Evolutionary conservation across 2,888 invertebrate species (phyloP), one percentile per base, ranked within the genome.

Genomic region (Drosophila nr. perissopoda): DNA sequence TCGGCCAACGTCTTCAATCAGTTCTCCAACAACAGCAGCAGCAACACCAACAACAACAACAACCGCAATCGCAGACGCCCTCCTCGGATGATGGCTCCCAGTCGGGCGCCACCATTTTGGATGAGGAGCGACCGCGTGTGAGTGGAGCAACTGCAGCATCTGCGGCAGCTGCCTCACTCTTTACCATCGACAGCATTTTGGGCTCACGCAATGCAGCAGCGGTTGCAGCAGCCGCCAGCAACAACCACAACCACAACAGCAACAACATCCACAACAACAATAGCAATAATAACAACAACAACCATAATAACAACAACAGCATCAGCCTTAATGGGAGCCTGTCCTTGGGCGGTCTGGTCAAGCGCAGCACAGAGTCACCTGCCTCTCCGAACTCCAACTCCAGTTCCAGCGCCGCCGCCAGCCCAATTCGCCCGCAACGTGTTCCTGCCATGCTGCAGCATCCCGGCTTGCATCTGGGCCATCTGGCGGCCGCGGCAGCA

Each of bases 141-240:
- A 70, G 70, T 57, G 79, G 81, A 40, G 82, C 89, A 13, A 84
- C 92, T 10, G 94, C 95, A 89, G 91, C 91, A 5, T 87, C 89
- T 1, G 90, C 92, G 2, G 94, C 95, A 90, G 94, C 94, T 0
- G 94, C 95, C 29, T 95, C 96, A 7, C 94, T 97, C 74, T 97
- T 97, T 93, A 97, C 97, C 86, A 97, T 97, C 91, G 97, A 97
- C 93, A 97, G 97, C 93, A 97, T 97, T 88, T 94, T 97, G 92
- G 97, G 97, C 56, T 96, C 97, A 61, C 82, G 92, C 94, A 82
- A 82, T 40, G 80, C 70, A 29, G 83, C 67, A 42, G 86, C 62
- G 18, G 74, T 40, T 49, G 79, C 54, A 62, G 80, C 36, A 69
- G 58, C 68, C 70, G 74, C 64, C 48, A 74, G 65, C 70, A 79